Base-by-base conservation (phyloP, 2,797 vertebrate genomes). In the Odontamblyopus lacepedii region DNA sequence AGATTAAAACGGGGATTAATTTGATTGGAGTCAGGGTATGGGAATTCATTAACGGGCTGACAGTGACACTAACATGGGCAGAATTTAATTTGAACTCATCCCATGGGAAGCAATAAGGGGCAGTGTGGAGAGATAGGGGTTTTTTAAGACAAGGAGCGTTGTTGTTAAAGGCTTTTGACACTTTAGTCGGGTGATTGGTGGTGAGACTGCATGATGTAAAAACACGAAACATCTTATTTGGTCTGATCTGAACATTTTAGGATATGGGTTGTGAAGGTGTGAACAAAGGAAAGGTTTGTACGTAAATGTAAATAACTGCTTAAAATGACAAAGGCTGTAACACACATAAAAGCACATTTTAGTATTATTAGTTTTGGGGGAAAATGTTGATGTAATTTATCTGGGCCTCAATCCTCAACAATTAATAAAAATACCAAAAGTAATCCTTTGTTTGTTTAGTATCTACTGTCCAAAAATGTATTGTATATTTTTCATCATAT, bases 1-100 rank as follows among this genome's bases (percentile, higher is more conserved):
- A 90, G 91, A 94, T 93, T 94, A 93, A 92, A 92, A 87, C 87
- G 87, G 88, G 91, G 92, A 93, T 93, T 93, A 85, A 90, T 92
- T 90, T 92, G 89, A 93, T 92, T 92, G 90, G 78, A 89, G 87
- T 90, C 87, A 88, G 90, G 91, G 92, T 93, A 91, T 90, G 89
- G 88, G 91, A 93, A 92, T 91, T 93, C 91, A 92, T 93, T 92
- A 90, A 72, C 23, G 67, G 78, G 81, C 83, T 87, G 91, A 92
- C 87, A 90, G 91, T 91, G 90, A 80, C 74, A 23, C 86, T 89
- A 91, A 91, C 90, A 90, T 83, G 78, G 79, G 74, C 83, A 80
- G 89, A 92, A 92, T 92, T 92, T 92, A 91, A 92, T 94, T 89
- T 90, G 82, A 86, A 83, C 89, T 82, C 84, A 85, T 89, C 88